A percentile compares a stretch with the other conserved stretches of the same genome.
Conservation (phyloP, 1,140 invertebrate species). For the Neuroterus valhalla region DNA sequence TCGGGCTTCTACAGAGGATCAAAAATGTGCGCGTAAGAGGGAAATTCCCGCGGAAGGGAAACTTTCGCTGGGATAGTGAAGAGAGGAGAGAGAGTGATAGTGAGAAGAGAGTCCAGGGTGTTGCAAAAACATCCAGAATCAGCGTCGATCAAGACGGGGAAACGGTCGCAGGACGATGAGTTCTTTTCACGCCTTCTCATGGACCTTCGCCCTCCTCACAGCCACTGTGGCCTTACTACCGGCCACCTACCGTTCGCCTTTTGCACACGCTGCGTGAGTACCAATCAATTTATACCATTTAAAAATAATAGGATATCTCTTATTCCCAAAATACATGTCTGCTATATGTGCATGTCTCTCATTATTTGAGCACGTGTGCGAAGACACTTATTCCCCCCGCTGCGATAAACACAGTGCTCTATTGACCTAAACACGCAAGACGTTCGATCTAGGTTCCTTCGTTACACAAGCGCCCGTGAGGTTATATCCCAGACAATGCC, state of each 20-base stretch:
- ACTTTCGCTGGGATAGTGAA: conserved; percentile 24
- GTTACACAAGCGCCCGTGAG: background rate
- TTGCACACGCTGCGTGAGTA: conserved; percentile 71
- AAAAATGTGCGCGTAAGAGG: conserved; percentile 27
- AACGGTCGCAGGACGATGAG: conserved; percentile 62
- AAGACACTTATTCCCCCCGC: background rate
- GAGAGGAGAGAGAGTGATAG: conserved; percentile 48
- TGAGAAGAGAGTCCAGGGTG: conserved; percentile 48
- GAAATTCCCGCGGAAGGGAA: conserved; percentile 14
- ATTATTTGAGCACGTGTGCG: background rate
- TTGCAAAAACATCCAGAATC: conserved; percentile 36
- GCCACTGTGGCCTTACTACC: conserved; percentile 72
- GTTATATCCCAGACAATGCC: conserved; percentile 18
- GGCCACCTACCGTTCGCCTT: conserved; percentile 70
- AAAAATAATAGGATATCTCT: conserved; percentile 6
- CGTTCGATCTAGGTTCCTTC: conserved; percentile 26
- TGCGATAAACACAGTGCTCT: conserved; percentile 25
- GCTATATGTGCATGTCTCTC: background rate
- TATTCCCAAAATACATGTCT: background rate
- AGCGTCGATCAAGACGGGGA: conserved; percentile 39
- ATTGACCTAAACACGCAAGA: conserved; percentile 24
- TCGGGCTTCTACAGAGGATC: background rate
- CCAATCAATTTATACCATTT: background rate
- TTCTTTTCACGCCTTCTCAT: conserved; percentile 68
- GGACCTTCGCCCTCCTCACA: conserved; percentile 73